Base-by-base conservation (phyloP, 2,888 invertebrate genomes). In the Pseudococcus viburni region DNA sequence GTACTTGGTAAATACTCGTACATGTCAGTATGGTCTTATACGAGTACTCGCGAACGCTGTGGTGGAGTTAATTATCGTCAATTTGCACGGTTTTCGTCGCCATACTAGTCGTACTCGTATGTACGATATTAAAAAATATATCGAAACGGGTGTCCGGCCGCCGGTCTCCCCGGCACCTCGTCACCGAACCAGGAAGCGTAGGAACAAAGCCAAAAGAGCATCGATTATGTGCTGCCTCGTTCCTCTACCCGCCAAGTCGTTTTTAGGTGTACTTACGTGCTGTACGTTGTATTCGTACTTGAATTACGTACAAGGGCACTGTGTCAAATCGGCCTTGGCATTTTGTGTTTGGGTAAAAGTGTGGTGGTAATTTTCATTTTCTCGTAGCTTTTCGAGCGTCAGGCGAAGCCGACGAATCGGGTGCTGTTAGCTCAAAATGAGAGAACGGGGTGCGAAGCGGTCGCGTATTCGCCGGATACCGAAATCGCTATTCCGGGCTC, bases 281-380 rank as follows among this genome's bases (percentile, higher is more conserved):
- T n/a, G 6, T 46, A 80, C 80, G 46, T 46, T 64, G n/a, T n/a
- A 64, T 77, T 33, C 80, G 80, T 80, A 80, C 80, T 80, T 80
- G 80, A 80, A 80, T 80, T 80, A 80, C 80, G 80, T 42, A 80
- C 80, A 80, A 80, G 80, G 80, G 80, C 80, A 80, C 80, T 80
- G 80, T 80, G 80, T 80, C 80, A 80, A 80, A 80, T 80, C 42
- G 80, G 80, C 80, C 80, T 80, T 80, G 80, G 80, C 80, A 80
- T 80, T 80, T 42, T 46, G 42, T n/a, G 51, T 39, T 77, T 46
- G 33, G 80, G 42, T 80, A 80, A 80, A 80, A 80, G 26, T 33
- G 80, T 59, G 6, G 59, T 59, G 19, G 59, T 59, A 59, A 59
- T 59, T 59, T 59, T 59, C 59, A 59, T 59, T 59, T 59, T 59